A percentile compares a stretch with the other conserved stretches of the same genome.
These are phyloP conservation scores for Thermophis baileyi DNA, from an alignment of 2,113 vertebrate genomes.

Conservation along the genomic window DNA sequence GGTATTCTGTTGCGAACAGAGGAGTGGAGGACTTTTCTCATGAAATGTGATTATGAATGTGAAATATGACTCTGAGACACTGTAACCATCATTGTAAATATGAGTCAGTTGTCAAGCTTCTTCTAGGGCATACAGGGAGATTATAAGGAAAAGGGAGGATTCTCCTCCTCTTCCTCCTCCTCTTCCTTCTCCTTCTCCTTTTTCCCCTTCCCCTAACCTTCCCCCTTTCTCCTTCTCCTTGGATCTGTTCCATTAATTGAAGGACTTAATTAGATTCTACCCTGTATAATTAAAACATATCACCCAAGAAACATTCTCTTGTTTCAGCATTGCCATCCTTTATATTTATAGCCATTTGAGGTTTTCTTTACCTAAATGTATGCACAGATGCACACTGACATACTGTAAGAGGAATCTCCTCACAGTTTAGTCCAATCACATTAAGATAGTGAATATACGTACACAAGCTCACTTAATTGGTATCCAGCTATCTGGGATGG, in stretches of 20 bases:
- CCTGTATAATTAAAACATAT: background rate
- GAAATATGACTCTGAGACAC: background rate
- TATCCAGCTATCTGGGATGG: background rate
- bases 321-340: background rate
- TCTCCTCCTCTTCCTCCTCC: background rate
- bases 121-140: background rate
- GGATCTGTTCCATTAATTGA: background rate
- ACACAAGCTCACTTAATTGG: background rate
- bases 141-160: background rate
- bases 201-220: background rate
- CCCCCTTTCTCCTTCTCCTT: background rate
- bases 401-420: background rate
- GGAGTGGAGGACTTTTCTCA: too few relatives aligned
- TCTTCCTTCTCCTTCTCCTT: background rate
- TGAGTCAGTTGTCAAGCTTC: background rate
- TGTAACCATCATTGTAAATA: background rate
- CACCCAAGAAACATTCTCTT: conserved; percentile 28
- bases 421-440: background rate
- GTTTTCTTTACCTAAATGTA: background rate
- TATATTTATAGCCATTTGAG: background rate
- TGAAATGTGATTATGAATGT: too few relatives aligned
- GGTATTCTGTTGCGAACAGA: too few relatives aligned
- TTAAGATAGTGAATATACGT: background rate
- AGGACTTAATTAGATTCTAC: background rate
- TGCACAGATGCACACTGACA: background rate